Evolutionary conservation across 92 coral and sea anemone species (phyloP).

Genomic region (Scolanthus callimorphus): DNA sequence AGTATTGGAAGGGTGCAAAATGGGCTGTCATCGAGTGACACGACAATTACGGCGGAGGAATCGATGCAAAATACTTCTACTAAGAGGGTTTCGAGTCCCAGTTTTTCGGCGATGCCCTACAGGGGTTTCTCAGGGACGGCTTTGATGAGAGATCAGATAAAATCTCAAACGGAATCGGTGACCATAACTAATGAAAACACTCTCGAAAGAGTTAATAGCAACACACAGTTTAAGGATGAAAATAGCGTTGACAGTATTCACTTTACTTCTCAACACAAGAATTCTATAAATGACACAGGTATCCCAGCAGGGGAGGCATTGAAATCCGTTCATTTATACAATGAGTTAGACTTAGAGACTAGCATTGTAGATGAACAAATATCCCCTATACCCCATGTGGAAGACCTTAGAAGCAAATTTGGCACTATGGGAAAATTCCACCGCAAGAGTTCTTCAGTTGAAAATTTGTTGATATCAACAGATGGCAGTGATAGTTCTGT

Average conservation of each 20-base stretch:
- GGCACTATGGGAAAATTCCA: slow-evolving; percentile 48
- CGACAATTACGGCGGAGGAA: neutral
- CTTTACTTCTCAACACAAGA: neutral
- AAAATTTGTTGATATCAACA: slow-evolving; percentile 18
- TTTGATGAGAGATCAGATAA: neutral
- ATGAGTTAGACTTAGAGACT: neutral
- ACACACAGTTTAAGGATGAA: neutral
- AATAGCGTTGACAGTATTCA: neutral
- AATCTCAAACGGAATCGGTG: neutral
- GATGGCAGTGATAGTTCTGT: slow-evolving; percentile 9
- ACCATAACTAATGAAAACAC: neutral
- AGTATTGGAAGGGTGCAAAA: neutral
- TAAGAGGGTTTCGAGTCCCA: neutral
- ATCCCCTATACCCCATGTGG: slow-evolving; percentile 14
- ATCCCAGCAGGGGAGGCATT: neutral
- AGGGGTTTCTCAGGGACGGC: neutral
- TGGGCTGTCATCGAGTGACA: neutral
- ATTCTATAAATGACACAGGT: neutral
- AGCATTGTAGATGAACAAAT: slow-evolving; percentile 6
- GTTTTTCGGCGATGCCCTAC: neutral
- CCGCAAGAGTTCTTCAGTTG: slow-evolving; percentile 39
- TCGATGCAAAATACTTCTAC: neutral
- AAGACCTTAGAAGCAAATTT: slow-evolving; percentile 44
- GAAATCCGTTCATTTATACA: neutral
- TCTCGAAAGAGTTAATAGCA: neutral